Percentiles rank a stretch among this genome's conserved stretches.
phyloP scores from a whole-genome alignment of 2,797 vertebrate species.

The Mormyrops attenuatus region DNA sequence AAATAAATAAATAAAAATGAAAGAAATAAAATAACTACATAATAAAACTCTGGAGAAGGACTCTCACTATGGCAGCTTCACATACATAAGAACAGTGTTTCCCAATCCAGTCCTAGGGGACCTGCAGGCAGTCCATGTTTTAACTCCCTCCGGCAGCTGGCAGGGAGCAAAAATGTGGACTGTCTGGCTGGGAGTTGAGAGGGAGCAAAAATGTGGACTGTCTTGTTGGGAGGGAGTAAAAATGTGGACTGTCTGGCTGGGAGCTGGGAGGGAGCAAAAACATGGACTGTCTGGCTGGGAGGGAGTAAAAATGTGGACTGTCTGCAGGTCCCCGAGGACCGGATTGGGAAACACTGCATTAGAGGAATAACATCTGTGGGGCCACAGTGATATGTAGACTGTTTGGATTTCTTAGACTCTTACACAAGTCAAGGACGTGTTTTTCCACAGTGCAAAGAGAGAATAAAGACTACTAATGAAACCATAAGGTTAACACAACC shows the following conservation, averaged over 20 bases:
- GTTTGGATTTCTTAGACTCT: background rate
- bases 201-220: too few relatives aligned
- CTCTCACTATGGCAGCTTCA: background rate
- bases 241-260: background rate
- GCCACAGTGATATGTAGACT: background rate
- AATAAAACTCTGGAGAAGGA: background rate
- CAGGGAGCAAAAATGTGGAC: background rate
- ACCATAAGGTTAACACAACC: background rate
- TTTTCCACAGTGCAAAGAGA: background rate
- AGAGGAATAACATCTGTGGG: background rate
- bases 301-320: background rate
- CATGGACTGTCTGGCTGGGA: too few relatives aligned
- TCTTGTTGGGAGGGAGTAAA: background rate
- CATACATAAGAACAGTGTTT: background rate
- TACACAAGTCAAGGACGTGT: background rate
- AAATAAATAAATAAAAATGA: background rate
- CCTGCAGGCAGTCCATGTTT: background rate
- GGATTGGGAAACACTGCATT: background rate
- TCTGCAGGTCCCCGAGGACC: background rate
- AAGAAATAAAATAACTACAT: background rate
- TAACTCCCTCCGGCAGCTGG: background rate
- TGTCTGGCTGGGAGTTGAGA: background rate
- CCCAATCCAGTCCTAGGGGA: background rate
- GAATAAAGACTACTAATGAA: background rate
- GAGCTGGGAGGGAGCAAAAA: too few relatives aligned